These are phyloP conservation scores for Rhodeus uyekii DNA, from an alignment of 2,797 vertebrate species.

Conservation along the genomic window DNA sequence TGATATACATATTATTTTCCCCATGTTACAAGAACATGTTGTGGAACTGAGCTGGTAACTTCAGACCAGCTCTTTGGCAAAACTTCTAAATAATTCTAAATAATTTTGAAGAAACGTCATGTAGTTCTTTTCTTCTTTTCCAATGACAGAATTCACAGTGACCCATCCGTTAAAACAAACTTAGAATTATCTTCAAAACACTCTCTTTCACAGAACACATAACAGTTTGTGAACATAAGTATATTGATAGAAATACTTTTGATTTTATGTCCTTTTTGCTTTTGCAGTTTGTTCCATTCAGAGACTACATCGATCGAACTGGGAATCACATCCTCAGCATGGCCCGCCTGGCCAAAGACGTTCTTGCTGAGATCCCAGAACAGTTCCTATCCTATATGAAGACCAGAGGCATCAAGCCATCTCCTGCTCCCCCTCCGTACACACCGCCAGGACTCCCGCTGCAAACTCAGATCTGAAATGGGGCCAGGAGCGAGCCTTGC, in stretches of 20 bases:
- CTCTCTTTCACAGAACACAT: not conserved
- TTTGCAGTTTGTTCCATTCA: conserved; percentile 92
- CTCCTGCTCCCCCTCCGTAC: conserved; percentile 91
- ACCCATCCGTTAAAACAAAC: not conserved
- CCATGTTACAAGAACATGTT: too few species aligned
- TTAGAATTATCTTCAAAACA: not conserved
- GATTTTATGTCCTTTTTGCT: not conserved
- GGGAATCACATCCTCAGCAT: conserved; percentile 95
- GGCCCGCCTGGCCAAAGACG: conserved; percentile 95
- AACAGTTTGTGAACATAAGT: not conserved
- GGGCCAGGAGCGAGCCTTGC: conserved; percentile 13
- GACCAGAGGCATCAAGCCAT: conserved; percentile 94
- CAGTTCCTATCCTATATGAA: conserved; percentile 98
- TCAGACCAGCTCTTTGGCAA: not conserved
- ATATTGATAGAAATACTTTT: too few species aligned
- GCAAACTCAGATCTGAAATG: conserved; percentile 92
- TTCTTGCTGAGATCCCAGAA: conserved; percentile 94
- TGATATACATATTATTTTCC: too few species aligned
- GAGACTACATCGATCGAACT: conserved; percentile 94
- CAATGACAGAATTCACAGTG: not conserved
- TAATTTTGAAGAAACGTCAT: too few species aligned
- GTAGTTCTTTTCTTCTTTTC: too few species aligned
- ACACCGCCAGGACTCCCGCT: conserved; percentile 84
- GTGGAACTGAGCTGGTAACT: too few species aligned
- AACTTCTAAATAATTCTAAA: not conserved